phyloP scores from a whole-genome alignment of 2,888 invertebrate genomes.

The Cheilosia urbana region DNA sequence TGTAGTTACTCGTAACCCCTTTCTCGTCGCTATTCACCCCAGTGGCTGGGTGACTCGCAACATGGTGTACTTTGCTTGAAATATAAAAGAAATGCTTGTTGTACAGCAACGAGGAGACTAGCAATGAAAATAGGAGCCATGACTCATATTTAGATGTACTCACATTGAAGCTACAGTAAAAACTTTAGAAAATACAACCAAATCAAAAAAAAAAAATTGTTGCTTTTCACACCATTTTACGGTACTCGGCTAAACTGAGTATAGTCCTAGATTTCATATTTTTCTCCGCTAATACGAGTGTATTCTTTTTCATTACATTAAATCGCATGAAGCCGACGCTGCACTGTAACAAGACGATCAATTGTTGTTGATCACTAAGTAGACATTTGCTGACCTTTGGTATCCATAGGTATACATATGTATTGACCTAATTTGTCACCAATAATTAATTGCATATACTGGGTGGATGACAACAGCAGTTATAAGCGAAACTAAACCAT shows the following conservation, averaged over 20 bases:
- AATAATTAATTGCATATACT: conserved; percentile 23
- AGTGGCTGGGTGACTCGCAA: too few species aligned
- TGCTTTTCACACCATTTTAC: too few species aligned
- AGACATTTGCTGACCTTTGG: conserved; percentile 54
- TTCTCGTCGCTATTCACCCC: too few species aligned
- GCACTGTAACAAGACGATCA: conserved; percentile 15
- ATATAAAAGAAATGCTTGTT: too few species aligned
- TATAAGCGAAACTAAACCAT: conserved; percentile 1
- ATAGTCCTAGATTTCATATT: conserved; percentile 50
- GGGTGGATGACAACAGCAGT: background rate
- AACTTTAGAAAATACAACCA: too few species aligned
- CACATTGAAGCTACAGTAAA: too few species aligned
- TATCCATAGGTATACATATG: background rate
- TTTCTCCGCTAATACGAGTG: background rate
- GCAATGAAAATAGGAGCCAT: too few species aligned
- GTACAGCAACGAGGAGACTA: too few species aligned
- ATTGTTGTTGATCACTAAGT: conserved; percentile 37
- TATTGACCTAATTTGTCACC: conserved; percentile 52
- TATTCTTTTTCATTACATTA: conserved; percentile 17
- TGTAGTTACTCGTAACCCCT: too few species aligned
- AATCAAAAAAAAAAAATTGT: too few species aligned
- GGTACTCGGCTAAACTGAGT: conserved; percentile 10
- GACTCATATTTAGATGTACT: too few species aligned
- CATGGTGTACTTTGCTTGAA: too few species aligned
- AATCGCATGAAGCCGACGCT: conserved; percentile 1